Evolutionary conservation across 1,140 invertebrate species (phyloP), one percentile per base, ranked within the genome.

Genomic region (Dinoponera quadriceps): DNA sequence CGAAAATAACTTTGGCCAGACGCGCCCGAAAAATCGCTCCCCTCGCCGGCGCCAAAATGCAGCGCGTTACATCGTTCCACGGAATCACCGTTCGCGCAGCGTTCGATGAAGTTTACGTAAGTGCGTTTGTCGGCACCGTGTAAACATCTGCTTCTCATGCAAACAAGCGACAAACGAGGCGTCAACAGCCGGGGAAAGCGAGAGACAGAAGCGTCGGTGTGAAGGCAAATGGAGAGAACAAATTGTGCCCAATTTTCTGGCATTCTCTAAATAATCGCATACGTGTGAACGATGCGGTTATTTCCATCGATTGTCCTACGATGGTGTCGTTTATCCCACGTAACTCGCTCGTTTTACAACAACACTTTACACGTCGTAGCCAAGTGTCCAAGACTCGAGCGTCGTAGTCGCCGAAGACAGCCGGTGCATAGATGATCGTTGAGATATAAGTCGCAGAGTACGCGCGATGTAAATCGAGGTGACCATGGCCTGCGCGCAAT

Each of bases 401-500:
- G 11, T 48, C 69, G 29, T 74, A 22, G 25, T 16, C 57, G 59
- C 4, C 18, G 65, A 71, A 80, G 75, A 80, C 65, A 80, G 29
- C 65, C 18, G 33, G 33, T 80, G 75, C 75, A 80, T 69, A 80
- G 75, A 16, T 48, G 65, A 69, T 78, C 49, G 51, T 16, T 63
- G 75, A 71, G 65, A 80, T 69, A 57, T 71, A 80, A 80, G 65
- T 71, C 65, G 65, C 48, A 69, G 51, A 22, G 49, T 69, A 57
- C 68, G 51, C 62, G 63, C 75, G 51, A 80, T 75, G 59, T 82
- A 82, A 74, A 82, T 82, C 71, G 44, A 22, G 48, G 22, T 74
- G 78, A 82, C 78, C 78, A 20, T 82, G 78, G 78, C 78, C 78
- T 73, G 78, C 71, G 55, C 77, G 57, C 55, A 59, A 82, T 82